Percentiles rank a stretch among this genome's conserved stretches.
These are phyloP conservation scores for Callionymus lyra DNA, from an alignment of 2,113 vertebrate species.

Conservation along the genomic window DNA sequence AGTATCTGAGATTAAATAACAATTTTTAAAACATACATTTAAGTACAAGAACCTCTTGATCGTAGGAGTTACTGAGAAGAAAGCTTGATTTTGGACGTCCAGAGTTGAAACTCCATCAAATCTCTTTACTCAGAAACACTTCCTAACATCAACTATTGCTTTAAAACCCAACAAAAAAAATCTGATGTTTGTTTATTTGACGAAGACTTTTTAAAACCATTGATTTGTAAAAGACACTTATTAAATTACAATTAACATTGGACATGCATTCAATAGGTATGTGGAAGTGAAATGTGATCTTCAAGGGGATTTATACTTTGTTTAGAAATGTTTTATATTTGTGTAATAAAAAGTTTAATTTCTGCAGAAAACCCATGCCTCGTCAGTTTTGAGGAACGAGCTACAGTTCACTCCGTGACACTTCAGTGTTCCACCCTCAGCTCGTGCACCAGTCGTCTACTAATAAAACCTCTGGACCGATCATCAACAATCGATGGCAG, in stretches of 20 bases:
- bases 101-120: too few species aligned
- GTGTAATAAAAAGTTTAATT: background rate
- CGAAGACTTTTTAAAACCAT: background rate
- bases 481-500: rapidly evolving
- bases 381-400: slow-evolving; percentile 17
- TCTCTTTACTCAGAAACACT: too few species aligned
- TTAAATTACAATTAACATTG: too few species aligned
- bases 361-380: slow-evolving; percentile 54
- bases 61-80: too few species aligned
- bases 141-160: background rate
- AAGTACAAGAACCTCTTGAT: too few species aligned
- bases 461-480: slow-evolving; percentile 3
- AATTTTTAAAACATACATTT: too few species aligned
- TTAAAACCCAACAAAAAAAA: background rate
- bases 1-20: background rate
- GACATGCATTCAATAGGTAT: too few species aligned
- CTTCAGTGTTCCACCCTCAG: slow-evolving; percentile 31
- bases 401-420: background rate
- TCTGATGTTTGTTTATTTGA: background rate
- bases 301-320: too few species aligned
- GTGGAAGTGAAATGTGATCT: too few species aligned
- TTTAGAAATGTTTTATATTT: too few species aligned
- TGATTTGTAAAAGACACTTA: too few species aligned
- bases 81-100: too few species aligned
- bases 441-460: slow-evolving; percentile 1